Evolutionary conservation across 2,888 invertebrate genomes (phyloP), one percentile per base, ranked within the genome.

Genomic region (Julus scanicus): DNA sequence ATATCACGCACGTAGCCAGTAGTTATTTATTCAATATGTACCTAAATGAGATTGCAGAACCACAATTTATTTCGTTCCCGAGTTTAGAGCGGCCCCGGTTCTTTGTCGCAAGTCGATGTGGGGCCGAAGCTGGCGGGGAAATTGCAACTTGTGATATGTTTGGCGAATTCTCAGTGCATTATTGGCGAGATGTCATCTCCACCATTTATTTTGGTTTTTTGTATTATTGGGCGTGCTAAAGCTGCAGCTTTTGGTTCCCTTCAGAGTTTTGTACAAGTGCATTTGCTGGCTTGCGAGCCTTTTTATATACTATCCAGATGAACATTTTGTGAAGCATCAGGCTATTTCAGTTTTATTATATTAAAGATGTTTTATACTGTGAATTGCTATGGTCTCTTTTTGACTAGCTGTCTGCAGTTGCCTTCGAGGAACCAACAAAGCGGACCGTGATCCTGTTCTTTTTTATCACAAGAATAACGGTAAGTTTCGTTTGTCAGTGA

Each of bases 291-390:
- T 63, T n/a, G 63, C 20, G 63, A 63, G 63, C 63, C 63, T 63
- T 63, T 63, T 63, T 63, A 63, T 63, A 63, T 63, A 63, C n/a
- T 17, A 63, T 13, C 63, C 63, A 20, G 63, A 63, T 63, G 63
- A 63, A 63, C 63, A 63, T 63, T 63, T 63, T 63, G 63, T 63
- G 63, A 63, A 63, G 63, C 63, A 63, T 63, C 63, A 63, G 63
- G 63, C 63, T 63, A 63, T 63, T 63, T 63, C 63, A 63, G 63
- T 63, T 63, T 63, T 63, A 63, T 63, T 63, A 63, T 13, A 63
- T 63, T 63, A 63, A 63, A 63, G 63, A 17, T 63, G 63, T 63
- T 63, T 63, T 63, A 63, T 63, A 63, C 63, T 20, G 63, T 63
- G 63, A 63, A 63, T n/a, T 63, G 20, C 20, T 63, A n/a, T 63